Evolutionary conservation across 1,140 invertebrate genomes (phyloP).

Genomic region (Drosophila triauraria): DNA sequence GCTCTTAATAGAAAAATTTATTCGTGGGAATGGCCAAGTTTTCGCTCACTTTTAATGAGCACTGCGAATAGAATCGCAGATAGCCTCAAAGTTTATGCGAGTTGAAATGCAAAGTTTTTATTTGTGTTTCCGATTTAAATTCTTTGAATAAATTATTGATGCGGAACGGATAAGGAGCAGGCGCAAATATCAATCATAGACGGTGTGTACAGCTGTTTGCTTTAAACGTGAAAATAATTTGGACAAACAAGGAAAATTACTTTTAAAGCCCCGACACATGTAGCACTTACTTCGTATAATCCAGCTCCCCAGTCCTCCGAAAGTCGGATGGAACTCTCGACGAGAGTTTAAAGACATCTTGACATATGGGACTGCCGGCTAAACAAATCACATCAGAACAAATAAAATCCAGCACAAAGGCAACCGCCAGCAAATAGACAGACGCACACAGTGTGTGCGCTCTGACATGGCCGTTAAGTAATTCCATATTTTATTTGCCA

Average conservation of each 20-base stretch:
- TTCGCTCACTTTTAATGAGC: constrained; percentile 29
- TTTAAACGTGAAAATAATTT: constrained; percentile 64
- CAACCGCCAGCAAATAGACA: constrained; percentile 71
- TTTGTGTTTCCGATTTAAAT: constrained; percentile 19
- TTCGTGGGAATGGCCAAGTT: constrained; percentile 31
- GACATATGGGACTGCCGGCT: constrained; percentile 55
- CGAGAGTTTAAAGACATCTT: constrained; percentile 72
- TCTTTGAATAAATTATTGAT: constrained; percentile 30
- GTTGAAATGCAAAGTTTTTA: constrained; percentile 28
- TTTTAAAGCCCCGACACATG: constrained; percentile 73
- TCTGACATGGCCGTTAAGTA: constrained; percentile 69
- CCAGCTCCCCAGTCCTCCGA: constrained; percentile 1
- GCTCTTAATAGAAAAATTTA: constrained; percentile 70
- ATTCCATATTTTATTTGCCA: constrained; percentile 81
- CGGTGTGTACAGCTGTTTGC: constrained; percentile 40
- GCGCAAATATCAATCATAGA: constrained; percentile 68
- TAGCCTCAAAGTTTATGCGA: constrained; percentile 24
- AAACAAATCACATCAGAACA: constrained; percentile 82
- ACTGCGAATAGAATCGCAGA: constrained; percentile 16
- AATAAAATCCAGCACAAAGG: constrained; percentile 76
- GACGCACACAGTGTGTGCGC: constrained; percentile 39
- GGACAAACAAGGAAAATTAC: constrained; percentile 63
- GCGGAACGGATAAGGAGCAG: constrained; percentile 16
- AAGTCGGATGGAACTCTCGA: constrained; percentile 15
- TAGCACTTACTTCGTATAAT: constrained; percentile 54